phyloP scores from a whole-genome alignment of 1,140 invertebrate species.

The Drosophila melanica region DNA sequence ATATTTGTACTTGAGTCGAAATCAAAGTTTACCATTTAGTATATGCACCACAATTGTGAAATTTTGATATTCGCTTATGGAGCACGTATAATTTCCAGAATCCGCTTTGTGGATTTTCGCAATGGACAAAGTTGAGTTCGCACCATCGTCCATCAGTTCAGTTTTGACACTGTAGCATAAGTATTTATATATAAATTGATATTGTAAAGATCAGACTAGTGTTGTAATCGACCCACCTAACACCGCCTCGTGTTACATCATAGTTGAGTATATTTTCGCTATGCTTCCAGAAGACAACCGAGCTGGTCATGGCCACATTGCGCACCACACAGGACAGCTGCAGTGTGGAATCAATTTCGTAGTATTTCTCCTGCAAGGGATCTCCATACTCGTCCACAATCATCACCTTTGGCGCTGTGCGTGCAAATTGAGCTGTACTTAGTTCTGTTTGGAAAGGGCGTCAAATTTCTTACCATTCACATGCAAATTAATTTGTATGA shows the following conservation, averaged over 20 bases:
- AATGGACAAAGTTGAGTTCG: constrained; percentile 90
- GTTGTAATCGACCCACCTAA: constrained; percentile 86
- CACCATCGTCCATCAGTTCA: constrained; percentile 89
- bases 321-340: constrained; percentile 89
- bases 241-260: constrained; percentile 89
- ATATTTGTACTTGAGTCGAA: no score
- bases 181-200: neutral
- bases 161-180: constrained; percentile 88
- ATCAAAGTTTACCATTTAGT: constrained; percentile 87
- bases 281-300: constrained; percentile 89
- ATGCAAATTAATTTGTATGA: constrained; percentile 89
- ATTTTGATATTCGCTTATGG: constrained; percentile 87
- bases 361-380: constrained; percentile 89
- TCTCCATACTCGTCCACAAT: constrained; percentile 90
- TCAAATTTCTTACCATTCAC: constrained; percentile 87
- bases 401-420: constrained; percentile 89
- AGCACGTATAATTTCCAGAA: constrained; percentile 92
- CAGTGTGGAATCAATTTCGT: constrained; percentile 90
- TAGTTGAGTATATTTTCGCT: constrained; percentile 89
- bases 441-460: neutral
- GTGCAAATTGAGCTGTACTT: neutral
- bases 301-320: constrained; percentile 88
- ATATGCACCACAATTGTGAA: constrained; percentile 89
- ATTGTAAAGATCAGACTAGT: no score
- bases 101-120: constrained; percentile 90